Conservation (phyloP, 1,140 invertebrate species). For the Neodiprion fabricii region DNA sequence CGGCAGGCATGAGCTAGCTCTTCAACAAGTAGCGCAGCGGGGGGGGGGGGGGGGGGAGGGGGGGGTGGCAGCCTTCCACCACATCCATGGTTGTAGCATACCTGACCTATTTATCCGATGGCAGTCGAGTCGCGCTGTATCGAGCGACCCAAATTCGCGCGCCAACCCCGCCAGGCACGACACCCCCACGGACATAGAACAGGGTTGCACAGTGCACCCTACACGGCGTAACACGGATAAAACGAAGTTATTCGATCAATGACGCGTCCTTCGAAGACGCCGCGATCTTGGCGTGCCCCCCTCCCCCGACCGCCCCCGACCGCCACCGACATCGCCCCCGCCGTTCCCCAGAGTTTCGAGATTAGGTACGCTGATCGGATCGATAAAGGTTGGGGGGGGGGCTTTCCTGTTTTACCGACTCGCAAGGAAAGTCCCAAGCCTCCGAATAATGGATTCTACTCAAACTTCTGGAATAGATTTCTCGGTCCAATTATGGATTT, state of each 20-base stretch:
- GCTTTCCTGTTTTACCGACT: too few relatives aligned
- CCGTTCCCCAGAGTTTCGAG: neutral
- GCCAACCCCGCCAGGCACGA: conserved; percentile 52
- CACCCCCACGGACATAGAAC: conserved; percentile 43
- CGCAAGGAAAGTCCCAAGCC: too few relatives aligned
- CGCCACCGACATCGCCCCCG: conserved; percentile 20
- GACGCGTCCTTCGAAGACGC: neutral
- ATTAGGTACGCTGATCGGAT: too few relatives aligned
- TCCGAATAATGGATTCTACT: too few relatives aligned
- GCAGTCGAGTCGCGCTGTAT: conserved; percentile 50
- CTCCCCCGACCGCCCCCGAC: conserved; percentile 35
- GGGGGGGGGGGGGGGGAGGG: neutral
- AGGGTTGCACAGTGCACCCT: too few relatives aligned
- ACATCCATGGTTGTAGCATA: conserved; percentile 35
- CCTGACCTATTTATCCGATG: conserved; percentile 52
- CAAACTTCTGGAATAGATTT: too few relatives aligned
- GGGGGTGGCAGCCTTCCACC: neutral
- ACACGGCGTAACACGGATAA: too few relatives aligned
- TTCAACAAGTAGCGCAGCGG: conserved; percentile 47
- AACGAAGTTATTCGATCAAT: neutral
- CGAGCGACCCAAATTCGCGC: conserved; percentile 59
- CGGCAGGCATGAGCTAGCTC: conserved; percentile 17
- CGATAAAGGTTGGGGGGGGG: too few relatives aligned
- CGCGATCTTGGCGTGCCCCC: conserved; percentile 34
- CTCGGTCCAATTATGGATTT: too few relatives aligned